These are phyloP conservation scores for Callorhinus ursinus DNA, from an alignment of 2,113 vertebrate species.

Conservation along the genomic window DNA sequence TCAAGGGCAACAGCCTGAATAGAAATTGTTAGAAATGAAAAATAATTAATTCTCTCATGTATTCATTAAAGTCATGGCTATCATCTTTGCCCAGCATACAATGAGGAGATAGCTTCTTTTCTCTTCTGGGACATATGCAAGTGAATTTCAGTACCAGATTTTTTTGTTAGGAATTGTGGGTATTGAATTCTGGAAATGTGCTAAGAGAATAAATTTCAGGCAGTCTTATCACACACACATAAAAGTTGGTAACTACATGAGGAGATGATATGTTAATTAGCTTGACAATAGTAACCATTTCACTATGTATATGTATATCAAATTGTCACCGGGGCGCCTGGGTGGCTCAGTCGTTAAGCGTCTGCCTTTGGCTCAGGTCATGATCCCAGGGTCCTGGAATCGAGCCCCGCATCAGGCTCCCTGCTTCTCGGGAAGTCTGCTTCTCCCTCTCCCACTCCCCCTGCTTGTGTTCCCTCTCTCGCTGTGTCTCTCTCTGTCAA, in stretches of 20 bases:
- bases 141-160: not conserved
- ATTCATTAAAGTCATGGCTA: conserved; percentile 50
- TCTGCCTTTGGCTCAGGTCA: no score
- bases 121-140: not conserved
- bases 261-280: not conserved
- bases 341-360: no score
- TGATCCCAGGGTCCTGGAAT: no score
- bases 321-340: not conserved
- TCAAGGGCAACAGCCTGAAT: conserved; percentile 14
- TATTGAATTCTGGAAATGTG: not conserved
- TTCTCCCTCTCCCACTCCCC: no score
- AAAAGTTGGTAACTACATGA: not conserved
- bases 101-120: not conserved
- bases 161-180: not conserved
- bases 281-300: not conserved
- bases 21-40: conserved; percentile 16
- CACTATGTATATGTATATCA: not conserved
- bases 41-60: conserved; percentile 52
- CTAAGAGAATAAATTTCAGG: not conserved
- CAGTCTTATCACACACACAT: not conserved
- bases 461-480: no score
- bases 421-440: no score
- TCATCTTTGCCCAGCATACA: not conserved
- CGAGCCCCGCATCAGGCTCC: no score
- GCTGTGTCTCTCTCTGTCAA: no score